phyloP scores from a whole-genome alignment of 2,888 invertebrate genomes.

The Thalpophila matura region DNA sequence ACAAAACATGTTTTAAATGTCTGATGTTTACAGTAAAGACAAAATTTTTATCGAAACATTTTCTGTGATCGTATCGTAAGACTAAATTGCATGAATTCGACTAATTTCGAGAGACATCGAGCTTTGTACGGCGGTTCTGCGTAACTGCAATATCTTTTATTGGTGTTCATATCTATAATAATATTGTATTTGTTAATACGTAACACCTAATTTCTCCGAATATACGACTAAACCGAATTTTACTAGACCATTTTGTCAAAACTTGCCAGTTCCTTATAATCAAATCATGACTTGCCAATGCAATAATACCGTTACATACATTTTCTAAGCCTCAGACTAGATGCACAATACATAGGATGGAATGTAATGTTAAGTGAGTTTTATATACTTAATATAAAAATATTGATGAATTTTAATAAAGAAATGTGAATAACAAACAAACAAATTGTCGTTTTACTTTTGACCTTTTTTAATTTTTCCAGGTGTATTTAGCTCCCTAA shows the following conservation, averaged over 20 bases:
- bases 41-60: slow-evolving; percentile 40
- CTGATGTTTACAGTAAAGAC: slow-evolving; percentile 26
- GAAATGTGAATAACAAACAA: slow-evolving; percentile 55
- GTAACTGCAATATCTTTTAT: slow-evolving; percentile 31
- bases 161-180: slow-evolving; percentile 54
- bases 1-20: slow-evolving; percentile 30
- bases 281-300: slow-evolving; percentile 52
- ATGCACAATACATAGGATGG: slow-evolving; percentile 55
- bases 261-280: slow-evolving; percentile 51
- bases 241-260: slow-evolving; percentile 6
- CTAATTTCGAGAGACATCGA: slow-evolving; percentile 58
- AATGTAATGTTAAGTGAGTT: slow-evolving; percentile 55
- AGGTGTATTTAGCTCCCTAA: no score
- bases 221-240: slow-evolving; percentile 14
- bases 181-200: slow-evolving; percentile 23
- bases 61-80: slow-evolving; percentile 63
- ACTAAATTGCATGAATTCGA: slow-evolving; percentile 50
- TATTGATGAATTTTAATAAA: slow-evolving; percentile 65
- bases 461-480: no score
- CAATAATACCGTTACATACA: slow-evolving; percentile 19
- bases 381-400: slow-evolving; percentile 58
- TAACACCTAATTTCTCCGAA: not conserved
- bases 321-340: slow-evolving; percentile 21
- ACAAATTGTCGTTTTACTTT: slow-evolving; percentile 9
- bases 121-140: slow-evolving; percentile 22